Evolutionary conservation across 2,797 vertebrate genomes (phyloP).

Genomic region (Chaunax sp.): DNA sequence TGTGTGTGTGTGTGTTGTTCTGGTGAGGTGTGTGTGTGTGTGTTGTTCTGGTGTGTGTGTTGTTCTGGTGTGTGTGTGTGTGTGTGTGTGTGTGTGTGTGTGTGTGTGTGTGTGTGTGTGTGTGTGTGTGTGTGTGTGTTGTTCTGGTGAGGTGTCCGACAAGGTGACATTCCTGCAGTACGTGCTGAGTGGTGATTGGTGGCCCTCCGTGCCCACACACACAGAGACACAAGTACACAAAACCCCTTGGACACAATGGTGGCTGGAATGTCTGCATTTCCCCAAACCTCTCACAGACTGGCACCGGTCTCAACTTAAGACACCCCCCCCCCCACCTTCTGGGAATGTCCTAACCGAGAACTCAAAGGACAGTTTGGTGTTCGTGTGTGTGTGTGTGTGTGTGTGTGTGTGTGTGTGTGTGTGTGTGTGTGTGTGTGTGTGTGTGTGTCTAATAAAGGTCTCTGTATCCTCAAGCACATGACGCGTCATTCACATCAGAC

Average conservation of each 20-base stretch:
- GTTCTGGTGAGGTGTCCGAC: slow-evolving; percentile 57
- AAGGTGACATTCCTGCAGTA: slow-evolving; percentile 68
- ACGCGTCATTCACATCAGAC: slow-evolving; percentile 40
- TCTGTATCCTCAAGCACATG: slow-evolving; percentile 37
- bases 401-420: slow-evolving; percentile 16
- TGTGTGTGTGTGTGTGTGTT: too few species aligned
- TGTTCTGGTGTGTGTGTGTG: too few species aligned
- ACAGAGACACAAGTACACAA: slow-evolving; percentile 15
- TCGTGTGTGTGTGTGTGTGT: slow-evolving; percentile 22
- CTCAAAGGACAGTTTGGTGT: slow-evolving; percentile 36
- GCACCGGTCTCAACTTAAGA: slow-evolving; percentile 69
- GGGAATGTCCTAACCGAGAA: slow-evolving; percentile 61
- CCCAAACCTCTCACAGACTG: slow-evolving; percentile 70
- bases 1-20: too few species aligned
- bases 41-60: too few species aligned
- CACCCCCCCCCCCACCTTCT: slow-evolving; percentile 46
- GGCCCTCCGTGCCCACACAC: slow-evolving; percentile 22
- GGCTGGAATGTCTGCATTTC: slow-evolving; percentile 74
- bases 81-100: too few species aligned
- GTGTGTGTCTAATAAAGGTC: slow-evolving; percentile 17
- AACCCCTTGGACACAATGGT: slow-evolving; percentile 44
- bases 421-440: not conserved
- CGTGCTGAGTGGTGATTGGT: slow-evolving; percentile 67
- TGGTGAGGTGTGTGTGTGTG: too few species aligned
- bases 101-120: too few species aligned